These are phyloP conservation scores for Gymnoscelis rufifasciata DNA, from an alignment of 2,888 invertebrate species.

Conservation along the genomic window DNA sequence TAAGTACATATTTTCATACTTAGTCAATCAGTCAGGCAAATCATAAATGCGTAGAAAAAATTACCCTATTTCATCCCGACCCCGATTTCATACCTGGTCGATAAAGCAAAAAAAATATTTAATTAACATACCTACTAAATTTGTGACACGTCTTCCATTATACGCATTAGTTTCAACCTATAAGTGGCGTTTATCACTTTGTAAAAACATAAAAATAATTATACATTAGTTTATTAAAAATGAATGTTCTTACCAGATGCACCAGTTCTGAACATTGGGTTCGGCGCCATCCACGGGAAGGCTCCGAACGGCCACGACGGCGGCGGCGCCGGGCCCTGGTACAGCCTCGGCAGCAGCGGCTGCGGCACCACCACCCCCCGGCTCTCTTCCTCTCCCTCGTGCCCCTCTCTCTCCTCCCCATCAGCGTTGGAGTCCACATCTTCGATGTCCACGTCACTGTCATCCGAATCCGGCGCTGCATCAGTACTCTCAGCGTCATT, in stretches of 20 bases:
- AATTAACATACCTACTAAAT: too few relatives aligned
- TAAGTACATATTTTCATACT: too few relatives aligned
- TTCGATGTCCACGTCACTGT: conserved; percentile 75
- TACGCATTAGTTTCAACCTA: too few relatives aligned
- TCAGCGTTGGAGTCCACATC: conserved; percentile 67
- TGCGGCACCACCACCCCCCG: conserved; percentile 83
- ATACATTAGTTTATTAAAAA: too few relatives aligned
- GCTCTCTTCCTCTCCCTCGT: conserved; percentile 69
- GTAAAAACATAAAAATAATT: too few relatives aligned
- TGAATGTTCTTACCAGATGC: conserved; percentile 82
- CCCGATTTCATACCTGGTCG: too few relatives aligned
- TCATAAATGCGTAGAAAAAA: too few relatives aligned
- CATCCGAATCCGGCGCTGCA: conserved; percentile 59
- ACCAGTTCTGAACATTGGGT: conserved; percentile 78
- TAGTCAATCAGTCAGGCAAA: too few relatives aligned
- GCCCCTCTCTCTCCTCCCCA: conserved; percentile 65
- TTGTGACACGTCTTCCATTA: too few relatives aligned
- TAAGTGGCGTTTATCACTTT: too few relatives aligned
- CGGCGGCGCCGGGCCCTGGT: conserved; percentile 75
- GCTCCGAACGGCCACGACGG: conserved; percentile 81
- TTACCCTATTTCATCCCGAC: too few relatives aligned
- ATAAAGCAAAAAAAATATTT: too few relatives aligned
- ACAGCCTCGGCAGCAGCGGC: conserved; percentile 81
- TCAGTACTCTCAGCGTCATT: conserved; percentile 65
- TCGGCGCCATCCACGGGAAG: conserved; percentile 82